A percentile compares a stretch with the other conserved stretches of the same genome.
phyloP scores from a whole-genome alignment of 2,113 vertebrate species.

The Enhydra lutris region DNA sequence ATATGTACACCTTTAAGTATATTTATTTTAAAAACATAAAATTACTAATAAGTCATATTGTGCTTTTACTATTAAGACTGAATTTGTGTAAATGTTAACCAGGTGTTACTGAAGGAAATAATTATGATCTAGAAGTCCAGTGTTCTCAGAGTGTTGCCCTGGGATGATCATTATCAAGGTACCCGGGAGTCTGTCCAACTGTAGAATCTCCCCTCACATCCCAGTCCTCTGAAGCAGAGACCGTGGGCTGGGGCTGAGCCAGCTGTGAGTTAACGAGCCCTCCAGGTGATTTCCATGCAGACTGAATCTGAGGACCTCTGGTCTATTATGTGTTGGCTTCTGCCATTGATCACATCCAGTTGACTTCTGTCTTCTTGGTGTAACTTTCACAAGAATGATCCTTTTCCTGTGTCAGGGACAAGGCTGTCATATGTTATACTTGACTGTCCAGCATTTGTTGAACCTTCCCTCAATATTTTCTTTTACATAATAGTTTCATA shows the following conservation, averaged over 20 bases:
- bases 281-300: not conserved
- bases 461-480: not conserved
- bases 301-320: too few relatives aligned
- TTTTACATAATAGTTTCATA: not conserved
- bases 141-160: not conserved
- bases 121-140: not conserved
- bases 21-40: not conserved
- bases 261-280: not conserved
- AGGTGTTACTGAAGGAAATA: not conserved
- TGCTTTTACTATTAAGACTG: not conserved
- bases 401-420: not conserved
- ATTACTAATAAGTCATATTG: not conserved
- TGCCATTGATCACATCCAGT: not conserved
- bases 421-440: not conserved
- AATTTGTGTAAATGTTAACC: not conserved
- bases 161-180: not conserved
- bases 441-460: not conserved
- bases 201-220: fast-evolving
- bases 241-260: fast-evolving
- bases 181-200: not conserved
- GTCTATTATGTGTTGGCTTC: not conserved
- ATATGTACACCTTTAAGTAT: not conserved
- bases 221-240: not conserved
- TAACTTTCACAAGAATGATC: not conserved
- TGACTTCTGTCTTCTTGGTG: not conserved